Percentiles rank a stretch among this genome's conserved stretches.
phyloP scores from a whole-genome alignment of 2,888 invertebrate species.

The Neoascia interrupta region DNA sequence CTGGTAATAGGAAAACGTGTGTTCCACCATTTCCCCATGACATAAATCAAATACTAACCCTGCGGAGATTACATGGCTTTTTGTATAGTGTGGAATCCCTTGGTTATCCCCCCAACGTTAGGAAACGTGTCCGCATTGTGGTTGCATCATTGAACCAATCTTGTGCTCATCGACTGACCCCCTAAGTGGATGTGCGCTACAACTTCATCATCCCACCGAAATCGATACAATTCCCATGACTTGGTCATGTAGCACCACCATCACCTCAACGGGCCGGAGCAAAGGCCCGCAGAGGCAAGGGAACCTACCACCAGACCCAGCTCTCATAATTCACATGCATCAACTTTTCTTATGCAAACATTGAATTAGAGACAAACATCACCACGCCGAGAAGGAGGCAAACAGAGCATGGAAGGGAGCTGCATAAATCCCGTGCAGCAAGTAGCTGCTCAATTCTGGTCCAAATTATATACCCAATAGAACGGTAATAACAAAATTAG shows the following conservation, averaged over 20 bases:
- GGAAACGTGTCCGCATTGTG: slow-evolving; percentile 52
- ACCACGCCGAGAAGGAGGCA: slow-evolving; percentile 21
- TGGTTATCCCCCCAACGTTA: not conserved
- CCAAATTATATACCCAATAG: slow-evolving; percentile 69
- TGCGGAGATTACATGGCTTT: slow-evolving; percentile 56
- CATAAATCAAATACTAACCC: slow-evolving; percentile 67
- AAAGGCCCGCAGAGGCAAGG: not conserved
- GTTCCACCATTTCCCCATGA: slow-evolving; percentile 59
- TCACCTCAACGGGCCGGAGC: not conserved
- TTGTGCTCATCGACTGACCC: slow-evolving; percentile 56
- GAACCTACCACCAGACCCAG: slow-evolving; percentile 28
- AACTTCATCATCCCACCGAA: slow-evolving; percentile 63
- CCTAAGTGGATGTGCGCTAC: slow-evolving; percentile 64
- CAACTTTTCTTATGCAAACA: slow-evolving; percentile 67
- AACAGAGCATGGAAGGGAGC: slow-evolving; percentile 16
- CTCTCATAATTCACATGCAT: slow-evolving; percentile 68
- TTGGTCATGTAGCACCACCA: slow-evolving; percentile 42
- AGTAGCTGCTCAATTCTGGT: slow-evolving; percentile 68
- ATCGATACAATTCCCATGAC: slow-evolving; percentile 69
- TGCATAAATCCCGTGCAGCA: slow-evolving; percentile 38
- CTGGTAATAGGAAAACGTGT: slow-evolving; percentile 64
- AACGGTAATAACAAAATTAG: slow-evolving; percentile 70
- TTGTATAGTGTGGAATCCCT: slow-evolving; percentile 17
- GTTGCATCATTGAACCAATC: slow-evolving; percentile 44
- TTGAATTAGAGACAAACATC: slow-evolving; percentile 68